phyloP scores from a whole-genome alignment of 1,140 invertebrate genomes.

The Lutraria rhynchaena region DNA sequence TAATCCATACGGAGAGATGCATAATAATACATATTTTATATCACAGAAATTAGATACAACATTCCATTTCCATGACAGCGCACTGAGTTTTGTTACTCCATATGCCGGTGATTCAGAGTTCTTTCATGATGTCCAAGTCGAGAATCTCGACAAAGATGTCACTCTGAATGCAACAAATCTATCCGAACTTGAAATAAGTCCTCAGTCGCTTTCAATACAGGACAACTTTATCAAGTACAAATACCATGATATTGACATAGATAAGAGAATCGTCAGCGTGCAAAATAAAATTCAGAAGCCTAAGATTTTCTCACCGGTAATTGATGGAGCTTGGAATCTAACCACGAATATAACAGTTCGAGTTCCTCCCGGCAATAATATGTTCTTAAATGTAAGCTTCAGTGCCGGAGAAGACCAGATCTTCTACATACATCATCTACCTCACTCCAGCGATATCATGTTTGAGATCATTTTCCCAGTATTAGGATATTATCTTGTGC shows the following conservation, averaged over 20 bases:
- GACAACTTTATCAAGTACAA: constrained; percentile 67
- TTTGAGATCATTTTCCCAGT: constrained; percentile 64
- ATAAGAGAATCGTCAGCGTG: constrained; percentile 62
- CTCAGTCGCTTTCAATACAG: constrained; percentile 29
- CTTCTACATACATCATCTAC: constrained; percentile 68
- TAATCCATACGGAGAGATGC: constrained; percentile 64
- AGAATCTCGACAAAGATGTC: constrained; percentile 25
- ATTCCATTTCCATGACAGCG: constrained; percentile 49
- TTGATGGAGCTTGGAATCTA: constrained; percentile 67
- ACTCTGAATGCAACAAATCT: constrained; percentile 26
- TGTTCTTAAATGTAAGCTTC: constrained; percentile 71
- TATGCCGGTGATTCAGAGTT: constrained; percentile 52
- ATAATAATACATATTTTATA: constrained; percentile 52
- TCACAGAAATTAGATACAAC: constrained; percentile 56
- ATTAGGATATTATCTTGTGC: constrained; percentile 74
- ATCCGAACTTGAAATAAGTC: not conserved
- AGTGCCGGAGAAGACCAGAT: constrained; percentile 65
- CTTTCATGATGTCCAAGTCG: constrained; percentile 34
- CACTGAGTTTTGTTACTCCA: constrained; percentile 51
- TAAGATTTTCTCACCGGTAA: constrained; percentile 53
- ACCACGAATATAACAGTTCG: constrained; percentile 69
- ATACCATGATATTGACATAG: constrained; percentile 42
- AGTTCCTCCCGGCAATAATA: constrained; percentile 68
- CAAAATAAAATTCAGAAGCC: constrained; percentile 62
- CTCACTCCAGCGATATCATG: constrained; percentile 38